Base-by-base conservation (phyloP, 1,140 invertebrate species). In the Forficula auricularia region DNA sequence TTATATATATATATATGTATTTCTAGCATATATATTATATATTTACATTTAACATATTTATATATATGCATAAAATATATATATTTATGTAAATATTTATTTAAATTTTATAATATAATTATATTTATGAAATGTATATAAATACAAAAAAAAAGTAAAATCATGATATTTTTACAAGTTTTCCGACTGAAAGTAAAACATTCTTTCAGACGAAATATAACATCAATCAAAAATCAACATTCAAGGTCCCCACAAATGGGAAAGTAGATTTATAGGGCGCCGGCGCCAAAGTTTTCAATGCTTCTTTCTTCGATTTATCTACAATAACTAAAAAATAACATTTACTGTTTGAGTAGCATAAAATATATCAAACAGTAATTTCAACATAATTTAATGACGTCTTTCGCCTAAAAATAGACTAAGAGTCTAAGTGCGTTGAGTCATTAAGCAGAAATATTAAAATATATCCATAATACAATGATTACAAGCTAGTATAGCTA, bases 1-100 rank as follows among this genome's bases (percentile, higher is more conserved):
- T 37, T 37, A 14, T 37, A 37, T 15, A 37, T 19, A 19, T 37
- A 13, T 3, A 13, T 13, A 13, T 39, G 13, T 19, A 0, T 2
- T 39, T 18, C 14, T 2, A 19, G 10, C 18, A 39, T 15, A 13
- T 20, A 39, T 18, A 18, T 18, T 39, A 18, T 20, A 18, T 39
- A 22, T 39, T 39, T 8, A 12, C 9, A 36, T 6, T 20, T 39
- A 18, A 20, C 8, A 22, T 20, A 13, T 18, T 9, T 20, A 13
- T 13, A 39, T 39, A 18, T 19, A 10, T 18, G 19, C 4, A 39
- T 18, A 19, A 19, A 39, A 39, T 32, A 54, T 49, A 50, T 32
- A 66, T 54, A n/a, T 33, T 13, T 43, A 43, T 43, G 19, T 18
- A 37, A 37, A 33, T 37, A 34, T 42, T 1, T 42, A 1, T 42